Evolutionary conservation across 1,140 invertebrate genomes (phyloP).

Genomic region (Trichonephila clavata): DNA sequence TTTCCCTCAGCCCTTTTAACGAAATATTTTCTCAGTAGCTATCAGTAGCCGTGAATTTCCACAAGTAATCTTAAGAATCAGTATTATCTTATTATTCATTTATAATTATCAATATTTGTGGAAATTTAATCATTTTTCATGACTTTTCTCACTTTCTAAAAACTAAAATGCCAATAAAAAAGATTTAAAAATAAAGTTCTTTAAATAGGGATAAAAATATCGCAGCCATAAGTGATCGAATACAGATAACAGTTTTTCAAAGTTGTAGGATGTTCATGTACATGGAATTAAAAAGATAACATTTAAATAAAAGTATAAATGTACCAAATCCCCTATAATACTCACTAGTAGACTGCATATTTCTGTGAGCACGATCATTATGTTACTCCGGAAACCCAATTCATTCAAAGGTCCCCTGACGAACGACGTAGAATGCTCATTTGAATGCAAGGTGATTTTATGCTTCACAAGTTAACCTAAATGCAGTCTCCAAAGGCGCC

Average conservation of each 20-base stretch:
- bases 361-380: constrained; percentile 12
- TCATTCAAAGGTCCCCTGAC: constrained; percentile 18
- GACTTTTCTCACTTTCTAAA: too few species aligned
- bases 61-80: too few species aligned
- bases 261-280: background rate
- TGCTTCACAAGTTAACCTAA: constrained; percentile 37
- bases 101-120: too few species aligned
- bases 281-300: background rate
- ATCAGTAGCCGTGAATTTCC: too few species aligned
- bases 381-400: constrained; percentile 39
- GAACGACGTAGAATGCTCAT: constrained; percentile 12
- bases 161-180: background rate
- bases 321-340: background rate
- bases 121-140: too few species aligned
- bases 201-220: background rate
- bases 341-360: background rate
- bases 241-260: background rate
- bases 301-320: constrained; percentile 28
- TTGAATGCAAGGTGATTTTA: constrained; percentile 29
- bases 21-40: too few species aligned
- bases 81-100: too few species aligned
- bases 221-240: background rate
- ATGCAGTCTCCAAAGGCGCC: constrained; percentile 7
- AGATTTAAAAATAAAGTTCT: background rate
- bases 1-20: too few species aligned